These are phyloP conservation scores for Caerostris darwini DNA, from an alignment of 1,140 invertebrate species.

Conservation along the genomic window DNA sequence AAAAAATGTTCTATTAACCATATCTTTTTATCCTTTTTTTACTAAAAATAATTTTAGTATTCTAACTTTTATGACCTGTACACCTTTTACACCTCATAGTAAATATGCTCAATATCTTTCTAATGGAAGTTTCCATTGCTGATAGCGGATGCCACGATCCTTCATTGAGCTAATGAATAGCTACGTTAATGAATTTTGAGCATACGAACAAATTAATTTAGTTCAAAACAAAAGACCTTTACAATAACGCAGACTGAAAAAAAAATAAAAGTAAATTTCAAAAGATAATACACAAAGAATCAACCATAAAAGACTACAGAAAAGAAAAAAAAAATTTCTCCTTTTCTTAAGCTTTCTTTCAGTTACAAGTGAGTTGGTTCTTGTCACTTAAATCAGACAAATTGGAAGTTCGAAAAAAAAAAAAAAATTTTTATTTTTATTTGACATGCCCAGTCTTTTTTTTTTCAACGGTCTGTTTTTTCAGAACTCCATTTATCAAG, in stretches of 20 bases:
- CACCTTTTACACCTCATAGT: too few species aligned
- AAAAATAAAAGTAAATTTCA: background rate
- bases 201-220: too few species aligned
- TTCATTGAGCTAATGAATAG: too few species aligned
- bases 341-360: background rate
- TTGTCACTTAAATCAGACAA: slow-evolving; percentile 28
- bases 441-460: background rate
- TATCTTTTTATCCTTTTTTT: too few species aligned
- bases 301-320: background rate
- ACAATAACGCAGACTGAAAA: background rate
- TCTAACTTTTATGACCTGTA: too few species aligned
- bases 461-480: background rate
- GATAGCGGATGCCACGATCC: too few species aligned
- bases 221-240: too few species aligned
- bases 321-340: background rate
- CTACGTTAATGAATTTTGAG: too few species aligned
- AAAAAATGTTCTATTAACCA: too few species aligned
- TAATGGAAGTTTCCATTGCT: too few species aligned
- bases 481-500: background rate
- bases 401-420: background rate
- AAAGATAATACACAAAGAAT: background rate
- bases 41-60: too few species aligned
- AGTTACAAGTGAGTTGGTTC: background rate
- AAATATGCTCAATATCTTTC: too few species aligned
- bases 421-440: background rate